phyloP scores from a whole-genome alignment of 2,797 vertebrate genomes.

The Ctenosaura bakeri region DNA sequence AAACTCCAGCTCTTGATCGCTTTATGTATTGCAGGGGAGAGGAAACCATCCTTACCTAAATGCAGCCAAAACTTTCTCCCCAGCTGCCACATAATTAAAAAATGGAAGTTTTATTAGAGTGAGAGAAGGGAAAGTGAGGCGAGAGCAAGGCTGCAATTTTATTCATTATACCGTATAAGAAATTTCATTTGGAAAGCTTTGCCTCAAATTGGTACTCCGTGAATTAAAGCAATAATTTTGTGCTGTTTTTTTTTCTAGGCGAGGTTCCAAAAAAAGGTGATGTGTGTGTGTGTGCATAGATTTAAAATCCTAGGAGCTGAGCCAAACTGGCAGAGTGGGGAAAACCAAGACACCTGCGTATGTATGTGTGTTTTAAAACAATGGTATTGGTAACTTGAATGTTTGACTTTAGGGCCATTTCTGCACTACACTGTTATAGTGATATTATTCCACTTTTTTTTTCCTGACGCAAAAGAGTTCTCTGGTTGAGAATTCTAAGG shows the following conservation, averaged over 20 bases:
- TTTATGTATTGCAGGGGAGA: no score
- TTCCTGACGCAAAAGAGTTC: no score
- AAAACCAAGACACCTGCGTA: background rate
- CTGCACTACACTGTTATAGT: no score
- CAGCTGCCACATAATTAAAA: background rate
- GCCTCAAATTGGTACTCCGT: background rate
- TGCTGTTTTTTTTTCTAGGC: background rate
- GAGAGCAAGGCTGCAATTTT: conserved; percentile 14
- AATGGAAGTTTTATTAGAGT: background rate
- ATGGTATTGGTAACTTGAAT: background rate
- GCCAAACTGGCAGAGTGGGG: background rate
- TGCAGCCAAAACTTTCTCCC: conserved; percentile 4
- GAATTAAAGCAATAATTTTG: conserved; percentile 25
- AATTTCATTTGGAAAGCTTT: conserved; percentile 24
- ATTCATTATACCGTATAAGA: conserved; percentile 10
- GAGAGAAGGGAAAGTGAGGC: no score
- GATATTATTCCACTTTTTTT: no score
- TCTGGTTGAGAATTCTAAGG: no score
- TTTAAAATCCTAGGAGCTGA: background rate
- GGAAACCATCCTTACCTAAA: background rate
- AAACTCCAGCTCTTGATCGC: no score
- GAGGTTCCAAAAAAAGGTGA: background rate
- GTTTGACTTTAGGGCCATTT: background rate
- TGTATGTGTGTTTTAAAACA: background rate
- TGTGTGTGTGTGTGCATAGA: background rate